phyloP scores from a whole-genome alignment of 2,797 vertebrate genomes.

The Protosalanx chinensis region DNA sequence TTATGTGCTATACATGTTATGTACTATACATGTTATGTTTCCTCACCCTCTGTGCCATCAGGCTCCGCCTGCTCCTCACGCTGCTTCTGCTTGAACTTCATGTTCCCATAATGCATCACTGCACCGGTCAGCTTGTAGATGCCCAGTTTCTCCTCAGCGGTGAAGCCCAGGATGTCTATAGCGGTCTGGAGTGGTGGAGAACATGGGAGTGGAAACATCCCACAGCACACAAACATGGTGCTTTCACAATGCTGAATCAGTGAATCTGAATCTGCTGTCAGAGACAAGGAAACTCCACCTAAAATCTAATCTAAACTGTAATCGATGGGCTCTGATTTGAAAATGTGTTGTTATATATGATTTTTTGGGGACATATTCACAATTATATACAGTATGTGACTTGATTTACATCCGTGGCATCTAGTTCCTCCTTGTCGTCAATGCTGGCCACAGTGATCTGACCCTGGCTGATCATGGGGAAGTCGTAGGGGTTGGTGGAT shows the following conservation, averaged over 20 bases:
- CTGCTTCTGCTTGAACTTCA: slow-evolving; percentile 88
- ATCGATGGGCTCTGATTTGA: too few relatives aligned
- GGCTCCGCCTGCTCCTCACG: slow-evolving; percentile 63
- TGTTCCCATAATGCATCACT: slow-evolving; percentile 85
- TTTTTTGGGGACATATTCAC: too few relatives aligned
- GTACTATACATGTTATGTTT: too few relatives aligned
- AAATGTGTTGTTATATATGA: too few relatives aligned
- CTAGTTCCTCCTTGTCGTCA: slow-evolving; percentile 78
- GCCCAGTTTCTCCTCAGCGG: slow-evolving; percentile 74
- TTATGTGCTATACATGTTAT: too few relatives aligned
- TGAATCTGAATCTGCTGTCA: too few relatives aligned
- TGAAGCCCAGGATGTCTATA: slow-evolving; percentile 85
- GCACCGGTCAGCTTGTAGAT: slow-evolving; percentile 88
- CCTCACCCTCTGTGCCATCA: slow-evolving; percentile 83
- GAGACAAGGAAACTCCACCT: too few relatives aligned
- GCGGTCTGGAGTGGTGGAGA: slow-evolving; percentile 68
- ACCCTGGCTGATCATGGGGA: slow-evolving; percentile 75
- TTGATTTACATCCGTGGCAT: slow-evolving; percentile 80
- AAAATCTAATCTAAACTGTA: too few relatives aligned
- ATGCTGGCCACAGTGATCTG: slow-evolving; percentile 61
- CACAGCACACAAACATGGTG: neutral
- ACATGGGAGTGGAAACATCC: neutral
- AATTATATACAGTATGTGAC: too few relatives aligned
- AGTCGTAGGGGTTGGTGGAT: slow-evolving; percentile 81
- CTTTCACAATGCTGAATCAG: too few relatives aligned